A percentile compares a stretch with the other conserved stretches of the same genome.
Evolutionary conservation across 2,797 vertebrate genomes (phyloP).

Genomic region (Euthynnus affinis): DNA sequence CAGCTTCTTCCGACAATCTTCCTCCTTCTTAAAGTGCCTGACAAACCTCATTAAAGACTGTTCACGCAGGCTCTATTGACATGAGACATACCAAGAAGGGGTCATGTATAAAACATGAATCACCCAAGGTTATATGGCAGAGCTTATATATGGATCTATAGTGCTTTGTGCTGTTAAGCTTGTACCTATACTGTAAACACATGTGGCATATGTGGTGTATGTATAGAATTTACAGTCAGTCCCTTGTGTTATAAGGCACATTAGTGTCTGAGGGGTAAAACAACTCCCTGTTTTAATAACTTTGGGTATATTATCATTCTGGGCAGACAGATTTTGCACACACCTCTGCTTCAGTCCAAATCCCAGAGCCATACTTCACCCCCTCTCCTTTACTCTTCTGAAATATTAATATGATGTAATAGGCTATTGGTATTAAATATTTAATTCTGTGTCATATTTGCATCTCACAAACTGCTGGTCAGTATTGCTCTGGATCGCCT

Average conservation of each 20-base stretch:
- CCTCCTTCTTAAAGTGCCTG: slow-evolving; percentile 67
- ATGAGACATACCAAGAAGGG: slow-evolving; percentile 56
- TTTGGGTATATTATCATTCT: slow-evolving; percentile 47
- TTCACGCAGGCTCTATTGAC: slow-evolving; percentile 63
- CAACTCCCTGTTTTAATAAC: slow-evolving; percentile 28
- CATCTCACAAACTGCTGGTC: slow-evolving; percentile 68
- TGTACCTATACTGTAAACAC: slow-evolving; percentile 25
- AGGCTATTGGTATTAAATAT: slow-evolving; percentile 75
- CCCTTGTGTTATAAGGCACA: slow-evolving; percentile 11
- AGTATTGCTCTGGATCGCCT: slow-evolving; percentile 57
- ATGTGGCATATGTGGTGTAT: slow-evolving; percentile 19
- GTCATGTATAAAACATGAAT: slow-evolving; percentile 72
- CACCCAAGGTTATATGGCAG: slow-evolving; percentile 33
- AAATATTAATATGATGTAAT: slow-evolving; percentile 78
- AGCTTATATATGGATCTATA: slow-evolving; percentile 23
- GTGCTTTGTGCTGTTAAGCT: not conserved
- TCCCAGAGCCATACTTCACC: slow-evolving; percentile 44
- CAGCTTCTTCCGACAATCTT: slow-evolving; percentile 68
- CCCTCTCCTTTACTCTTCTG: slow-evolving; percentile 50
- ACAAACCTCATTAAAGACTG: slow-evolving; percentile 75
- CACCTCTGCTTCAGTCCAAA: slow-evolving; percentile 49
- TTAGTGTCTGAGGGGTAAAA: slow-evolving; percentile 7
- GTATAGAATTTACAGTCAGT: slow-evolving; percentile 29
- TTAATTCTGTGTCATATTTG: slow-evolving; percentile 69
- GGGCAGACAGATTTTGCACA: slow-evolving; percentile 49